These are phyloP conservation scores for Phenganax marumi DNA, from an alignment of 92 coral and sea anemone genomes.

Conservation along the genomic window DNA sequence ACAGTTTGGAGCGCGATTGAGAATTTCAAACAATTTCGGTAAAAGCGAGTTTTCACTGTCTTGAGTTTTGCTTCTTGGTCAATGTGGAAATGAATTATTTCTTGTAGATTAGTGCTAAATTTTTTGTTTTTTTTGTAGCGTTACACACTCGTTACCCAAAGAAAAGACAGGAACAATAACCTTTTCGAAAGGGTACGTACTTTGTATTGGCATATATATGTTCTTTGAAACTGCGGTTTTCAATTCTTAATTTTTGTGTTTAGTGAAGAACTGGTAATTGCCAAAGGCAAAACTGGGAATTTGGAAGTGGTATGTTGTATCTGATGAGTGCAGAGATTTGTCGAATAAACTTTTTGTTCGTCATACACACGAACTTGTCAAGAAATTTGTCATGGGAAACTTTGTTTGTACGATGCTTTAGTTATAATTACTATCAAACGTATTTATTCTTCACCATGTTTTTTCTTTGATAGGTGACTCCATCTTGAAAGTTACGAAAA, in stretches of 20 bases:
- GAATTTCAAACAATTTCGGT: too few species aligned
- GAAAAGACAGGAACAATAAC: slow-evolving; percentile 76
- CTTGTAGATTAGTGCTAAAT: not conserved
- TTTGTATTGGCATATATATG: not conserved
- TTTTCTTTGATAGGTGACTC: not conserved
- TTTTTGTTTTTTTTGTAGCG: slow-evolving; percentile 46
- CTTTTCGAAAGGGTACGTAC: slow-evolving; percentile 80
- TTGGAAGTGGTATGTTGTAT: slow-evolving; percentile 79
- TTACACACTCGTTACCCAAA: slow-evolving; percentile 75
- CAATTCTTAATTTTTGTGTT: slow-evolving; percentile 2
- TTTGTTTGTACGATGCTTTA: not conserved
- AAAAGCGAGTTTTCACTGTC: not conserved
- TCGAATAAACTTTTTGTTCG: too few species aligned
- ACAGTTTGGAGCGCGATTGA: too few species aligned
- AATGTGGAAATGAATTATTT: not conserved
- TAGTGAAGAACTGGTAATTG: slow-evolving; percentile 61
- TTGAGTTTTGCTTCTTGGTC: too few species aligned
- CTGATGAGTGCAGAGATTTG: not conserved
- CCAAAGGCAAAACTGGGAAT: slow-evolving; percentile 79
- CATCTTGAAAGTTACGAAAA: not conserved
- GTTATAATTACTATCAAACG: too few species aligned
- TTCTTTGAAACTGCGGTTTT: not conserved
- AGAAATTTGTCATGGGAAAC: not conserved
- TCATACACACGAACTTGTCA: too few species aligned
- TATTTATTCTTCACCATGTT: too few species aligned